A percentile compares a stretch with the other conserved stretches of the same genome.
Evolutionary conservation across 2,113 vertebrate genomes (phyloP).

Genomic region (human): DNA sequence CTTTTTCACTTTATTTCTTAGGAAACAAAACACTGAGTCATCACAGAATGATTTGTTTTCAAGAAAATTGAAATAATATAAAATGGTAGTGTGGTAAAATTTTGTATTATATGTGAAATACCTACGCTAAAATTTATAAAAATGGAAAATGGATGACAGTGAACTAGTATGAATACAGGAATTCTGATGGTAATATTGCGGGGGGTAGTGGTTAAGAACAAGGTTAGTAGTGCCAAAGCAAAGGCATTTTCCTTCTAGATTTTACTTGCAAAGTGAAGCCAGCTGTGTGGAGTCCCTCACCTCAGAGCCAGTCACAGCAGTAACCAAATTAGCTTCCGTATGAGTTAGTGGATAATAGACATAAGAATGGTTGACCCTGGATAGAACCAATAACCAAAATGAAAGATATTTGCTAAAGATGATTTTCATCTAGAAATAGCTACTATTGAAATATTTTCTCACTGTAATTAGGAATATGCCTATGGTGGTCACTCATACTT

Average conservation of each 20-base stretch:
- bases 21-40: neutral
- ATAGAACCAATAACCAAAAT: neutral
- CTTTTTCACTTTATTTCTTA: constrained; percentile 29
- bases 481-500: neutral
- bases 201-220: neutral
- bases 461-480: neutral
- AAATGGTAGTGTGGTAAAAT: neutral
- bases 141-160: neutral
- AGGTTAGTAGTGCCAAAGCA: neutral
- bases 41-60: neutral
- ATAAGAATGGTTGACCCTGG: too few species aligned
- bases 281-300: neutral
- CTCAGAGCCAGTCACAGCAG: neutral
- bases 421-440: neutral
- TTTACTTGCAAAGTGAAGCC: neutral
- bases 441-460: neutral
- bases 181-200: neutral
- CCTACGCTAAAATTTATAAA: neutral
- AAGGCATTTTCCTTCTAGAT: neutral
- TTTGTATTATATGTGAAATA: neutral
- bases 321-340: neutral
- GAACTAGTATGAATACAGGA: neutral
- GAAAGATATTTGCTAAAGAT: neutral
- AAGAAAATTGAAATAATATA: constrained; percentile 25
- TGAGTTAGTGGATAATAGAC: neutral